A percentile compares a stretch with the other conserved stretches of the same genome.
These are phyloP conservation scores for Enteromius fasciolatus DNA, from an alignment of 2,797 vertebrate species.

Conservation along the genomic window DNA sequence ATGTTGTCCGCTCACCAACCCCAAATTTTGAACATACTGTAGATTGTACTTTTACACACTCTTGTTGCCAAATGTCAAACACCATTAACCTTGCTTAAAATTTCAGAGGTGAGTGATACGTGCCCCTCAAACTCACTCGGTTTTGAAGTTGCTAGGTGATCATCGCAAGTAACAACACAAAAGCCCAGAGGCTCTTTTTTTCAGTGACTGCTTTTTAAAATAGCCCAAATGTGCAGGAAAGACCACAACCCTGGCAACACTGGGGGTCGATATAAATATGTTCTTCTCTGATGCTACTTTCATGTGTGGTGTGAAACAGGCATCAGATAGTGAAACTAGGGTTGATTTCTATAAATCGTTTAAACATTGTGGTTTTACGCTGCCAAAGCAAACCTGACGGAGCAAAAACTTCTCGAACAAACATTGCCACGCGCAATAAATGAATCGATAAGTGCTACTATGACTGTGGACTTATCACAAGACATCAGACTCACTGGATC, in stretches of 20 bases:
- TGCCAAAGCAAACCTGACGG: not conserved
- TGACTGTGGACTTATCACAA: constrained; percentile 12
- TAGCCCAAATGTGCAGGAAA: not conserved
- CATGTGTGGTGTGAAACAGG: not conserved
- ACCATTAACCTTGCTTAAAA: not conserved
- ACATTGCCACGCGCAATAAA: not conserved
- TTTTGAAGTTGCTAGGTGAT: not conserved
- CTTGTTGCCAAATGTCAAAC: not conserved
- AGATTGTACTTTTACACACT: not conserved
- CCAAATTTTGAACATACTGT: not conserved
- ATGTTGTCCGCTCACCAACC: not conserved
- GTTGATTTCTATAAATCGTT: too few relatives aligned
- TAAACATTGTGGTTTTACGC: not conserved
- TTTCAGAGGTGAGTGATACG: too few relatives aligned
- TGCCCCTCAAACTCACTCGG: not conserved
- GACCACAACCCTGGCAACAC: not conserved
- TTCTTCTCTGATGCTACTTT: not conserved
- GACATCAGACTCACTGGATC: constrained; percentile 29
- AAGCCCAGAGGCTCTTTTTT: not conserved
- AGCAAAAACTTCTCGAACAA: not conserved
- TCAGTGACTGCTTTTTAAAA: not conserved
- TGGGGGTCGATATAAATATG: not conserved
- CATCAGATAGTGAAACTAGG: not conserved
- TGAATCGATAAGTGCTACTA: not conserved
- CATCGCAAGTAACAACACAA: not conserved